Conservation (phyloP, 1,140 invertebrate species). For the Drosophila lini region DNA sequence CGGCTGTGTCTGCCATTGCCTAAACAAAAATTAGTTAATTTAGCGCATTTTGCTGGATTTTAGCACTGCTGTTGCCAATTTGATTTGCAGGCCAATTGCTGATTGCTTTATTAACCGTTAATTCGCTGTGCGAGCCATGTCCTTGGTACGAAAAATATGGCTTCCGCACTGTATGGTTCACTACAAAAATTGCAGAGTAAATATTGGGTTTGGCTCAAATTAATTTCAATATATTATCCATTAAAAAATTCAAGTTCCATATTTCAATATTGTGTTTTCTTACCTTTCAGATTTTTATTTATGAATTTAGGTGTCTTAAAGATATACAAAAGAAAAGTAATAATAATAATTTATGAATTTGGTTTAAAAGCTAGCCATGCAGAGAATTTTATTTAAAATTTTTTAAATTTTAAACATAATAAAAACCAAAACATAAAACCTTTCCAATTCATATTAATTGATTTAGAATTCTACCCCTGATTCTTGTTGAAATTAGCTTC, state of each 20-base stretch:
- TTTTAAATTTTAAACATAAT: no score
- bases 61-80: conserved; percentile 70
- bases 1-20: conserved; percentile 37
- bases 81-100: conserved; percentile 73
- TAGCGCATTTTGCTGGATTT: conserved; percentile 78
- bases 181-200: not conserved
- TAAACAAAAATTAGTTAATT: conserved; percentile 75
- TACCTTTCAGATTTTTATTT: not conserved
- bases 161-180: conserved; percentile 51
- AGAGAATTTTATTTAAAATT: no score
- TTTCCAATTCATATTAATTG: no score
- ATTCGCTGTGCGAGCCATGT: conserved; percentile 57
- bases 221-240: not conserved
- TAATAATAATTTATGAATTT: no score
- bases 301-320: not conserved
- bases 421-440: no score
- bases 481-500: no score
- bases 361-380: no score
- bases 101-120: conserved; percentile 80
- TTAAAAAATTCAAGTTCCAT: not conserved
- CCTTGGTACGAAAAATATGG: conserved; percentile 55
- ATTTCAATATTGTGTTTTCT: not conserved
- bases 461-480: no score
- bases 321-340: not conserved
- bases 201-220: conserved; percentile 21